Percentiles rank a stretch among this genome's conserved stretches.
Evolutionary conservation across 1,140 invertebrate genomes (phyloP).

Genomic region (Drosophila gunungcola): DNA sequence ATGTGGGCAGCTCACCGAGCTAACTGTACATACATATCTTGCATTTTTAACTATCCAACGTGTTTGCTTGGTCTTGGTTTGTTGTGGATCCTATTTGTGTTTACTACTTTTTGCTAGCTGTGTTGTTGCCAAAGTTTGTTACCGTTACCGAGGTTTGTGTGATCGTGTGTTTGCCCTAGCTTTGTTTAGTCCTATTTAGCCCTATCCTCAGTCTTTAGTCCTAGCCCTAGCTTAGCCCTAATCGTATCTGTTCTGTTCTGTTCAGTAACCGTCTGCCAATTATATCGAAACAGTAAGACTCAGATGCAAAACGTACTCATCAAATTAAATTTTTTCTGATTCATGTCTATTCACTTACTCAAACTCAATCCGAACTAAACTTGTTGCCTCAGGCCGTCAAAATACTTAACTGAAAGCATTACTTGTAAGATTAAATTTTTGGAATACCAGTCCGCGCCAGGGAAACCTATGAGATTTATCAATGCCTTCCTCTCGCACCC

Average conservation of each 20-base stretch:
- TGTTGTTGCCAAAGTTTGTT: slow-evolving; percentile 46
- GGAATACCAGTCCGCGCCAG: slow-evolving; percentile 62
- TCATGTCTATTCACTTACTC: slow-evolving; percentile 81
- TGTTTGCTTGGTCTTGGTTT: slow-evolving; percentile 60
- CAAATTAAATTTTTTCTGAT: slow-evolving; percentile 70
- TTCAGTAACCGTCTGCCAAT: slow-evolving; percentile 39
- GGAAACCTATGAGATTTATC: slow-evolving; percentile 75
- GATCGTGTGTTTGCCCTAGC: slow-evolving; percentile 19
- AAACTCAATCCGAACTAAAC: slow-evolving; percentile 80
- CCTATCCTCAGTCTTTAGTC: slow-evolving; percentile 15
- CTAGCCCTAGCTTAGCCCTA: slow-evolving; percentile 28
- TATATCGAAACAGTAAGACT: slow-evolving; percentile 40
- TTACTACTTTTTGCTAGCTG: slow-evolving; percentile 48
- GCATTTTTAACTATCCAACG: slow-evolving; percentile 42
- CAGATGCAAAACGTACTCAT: slow-evolving; percentile 64
- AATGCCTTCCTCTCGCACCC: slow-evolving; percentile 54
- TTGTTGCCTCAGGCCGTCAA: slow-evolving; percentile 82
- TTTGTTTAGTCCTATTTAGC: background rate
- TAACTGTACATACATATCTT: slow-evolving; percentile 17
- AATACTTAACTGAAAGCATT: slow-evolving; percentile 78
- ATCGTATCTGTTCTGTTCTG: slow-evolving; percentile 38
- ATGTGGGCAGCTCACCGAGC: slow-evolving; percentile 13
- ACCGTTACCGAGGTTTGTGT: slow-evolving; percentile 18
- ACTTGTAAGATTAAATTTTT: slow-evolving; percentile 79
- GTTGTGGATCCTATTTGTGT: slow-evolving; percentile 45